Evolutionary conservation across 2,888 invertebrate genomes (phyloP).

Genomic region (Thyatira batis): DNA sequence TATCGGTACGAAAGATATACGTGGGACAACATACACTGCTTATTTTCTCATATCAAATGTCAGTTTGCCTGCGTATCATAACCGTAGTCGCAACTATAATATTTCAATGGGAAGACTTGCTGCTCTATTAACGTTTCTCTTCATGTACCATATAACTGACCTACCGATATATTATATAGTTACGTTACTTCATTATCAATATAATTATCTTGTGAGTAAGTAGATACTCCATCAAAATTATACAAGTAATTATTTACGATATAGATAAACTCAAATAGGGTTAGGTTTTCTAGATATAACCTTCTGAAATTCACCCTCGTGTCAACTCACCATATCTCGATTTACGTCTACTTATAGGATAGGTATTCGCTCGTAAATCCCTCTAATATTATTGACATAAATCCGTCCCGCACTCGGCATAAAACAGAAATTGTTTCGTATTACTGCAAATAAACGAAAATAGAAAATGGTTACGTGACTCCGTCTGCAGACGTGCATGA

Average conservation of each 20-base stretch:
- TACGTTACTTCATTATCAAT: too few relatives aligned
- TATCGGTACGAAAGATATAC: conserved; percentile 44
- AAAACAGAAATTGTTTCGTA: conserved; percentile 56
- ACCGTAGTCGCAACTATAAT: neutral
- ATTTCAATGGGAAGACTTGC: conserved; percentile 6
- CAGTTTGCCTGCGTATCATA: conserved; percentile 1
- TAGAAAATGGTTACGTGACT: conserved; percentile 54
- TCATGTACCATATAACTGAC: too few relatives aligned
- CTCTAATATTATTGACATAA: conserved; percentile 57
- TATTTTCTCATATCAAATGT: conserved; percentile 29
- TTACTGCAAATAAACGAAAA: conserved; percentile 62
- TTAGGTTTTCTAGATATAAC: too few relatives aligned
- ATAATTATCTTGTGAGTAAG: too few relatives aligned
- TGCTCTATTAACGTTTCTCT: conserved; percentile 16
- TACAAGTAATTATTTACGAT: too few relatives aligned
- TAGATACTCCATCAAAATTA: too few relatives aligned
- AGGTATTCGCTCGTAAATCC: conserved; percentile 54
- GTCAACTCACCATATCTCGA: conserved; percentile 41
- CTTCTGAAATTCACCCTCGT: conserved; percentile 18
- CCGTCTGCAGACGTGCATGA: conserved; percentile 26
- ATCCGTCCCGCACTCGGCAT: conserved; percentile 52
- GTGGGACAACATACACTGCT: conserved; percentile 32
- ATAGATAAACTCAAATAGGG: too few relatives aligned
- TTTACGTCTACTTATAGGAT: conserved; percentile 44
- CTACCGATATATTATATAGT: too few relatives aligned